Percentiles rank a stretch among this genome's conserved stretches.
Evolutionary conservation across 2,888 invertebrate species (phyloP).

Genomic region (Drosophila vallismaia): DNA sequence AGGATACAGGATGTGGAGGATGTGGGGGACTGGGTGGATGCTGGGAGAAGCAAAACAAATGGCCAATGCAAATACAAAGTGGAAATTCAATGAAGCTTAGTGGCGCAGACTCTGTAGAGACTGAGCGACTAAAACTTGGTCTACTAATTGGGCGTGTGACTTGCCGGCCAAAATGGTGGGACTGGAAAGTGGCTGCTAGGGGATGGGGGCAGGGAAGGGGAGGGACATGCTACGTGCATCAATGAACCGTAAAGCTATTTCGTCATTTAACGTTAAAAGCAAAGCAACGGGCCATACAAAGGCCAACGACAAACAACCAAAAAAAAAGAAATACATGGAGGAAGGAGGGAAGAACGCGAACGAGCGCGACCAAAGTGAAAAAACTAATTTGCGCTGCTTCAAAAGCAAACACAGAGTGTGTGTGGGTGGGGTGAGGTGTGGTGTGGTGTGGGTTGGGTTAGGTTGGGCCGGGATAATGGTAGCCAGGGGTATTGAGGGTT

Average conservation of each 20-base stretch:
- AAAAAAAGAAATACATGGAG: constrained; percentile 17
- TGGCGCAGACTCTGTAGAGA: constrained; percentile 56
- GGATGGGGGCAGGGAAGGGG: background rate
- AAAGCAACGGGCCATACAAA: constrained; percentile 68
- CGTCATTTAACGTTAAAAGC: constrained; percentile 80
- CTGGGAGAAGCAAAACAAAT: constrained; percentile 45
- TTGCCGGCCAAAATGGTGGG: constrained; percentile 45
- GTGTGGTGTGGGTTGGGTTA: background rate
- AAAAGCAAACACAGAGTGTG: constrained; percentile 70
- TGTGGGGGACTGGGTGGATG: background rate
- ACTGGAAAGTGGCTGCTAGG: background rate
- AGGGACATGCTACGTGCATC: constrained; percentile 68
- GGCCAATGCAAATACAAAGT: constrained; percentile 76
- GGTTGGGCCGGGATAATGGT: background rate
- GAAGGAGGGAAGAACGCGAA: constrained; percentile 43
- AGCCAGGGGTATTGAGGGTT: constrained; percentile 26
- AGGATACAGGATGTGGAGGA: background rate
- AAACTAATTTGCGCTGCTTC: constrained; percentile 81
- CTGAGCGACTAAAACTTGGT: constrained; percentile 74
- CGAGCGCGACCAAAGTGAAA: constrained; percentile 77
- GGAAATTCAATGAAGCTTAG: constrained; percentile 76
- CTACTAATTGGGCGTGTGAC: constrained; percentile 79
- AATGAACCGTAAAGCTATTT: constrained; percentile 80
- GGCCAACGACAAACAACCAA: constrained; percentile 66
- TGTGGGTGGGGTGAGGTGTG: constrained; percentile 19